A percentile compares a stretch with the other conserved stretches of the same genome.
Conservation (phyloP, 2,888 invertebrate genomes). For the Leptinotarsa peninsularis region DNA sequence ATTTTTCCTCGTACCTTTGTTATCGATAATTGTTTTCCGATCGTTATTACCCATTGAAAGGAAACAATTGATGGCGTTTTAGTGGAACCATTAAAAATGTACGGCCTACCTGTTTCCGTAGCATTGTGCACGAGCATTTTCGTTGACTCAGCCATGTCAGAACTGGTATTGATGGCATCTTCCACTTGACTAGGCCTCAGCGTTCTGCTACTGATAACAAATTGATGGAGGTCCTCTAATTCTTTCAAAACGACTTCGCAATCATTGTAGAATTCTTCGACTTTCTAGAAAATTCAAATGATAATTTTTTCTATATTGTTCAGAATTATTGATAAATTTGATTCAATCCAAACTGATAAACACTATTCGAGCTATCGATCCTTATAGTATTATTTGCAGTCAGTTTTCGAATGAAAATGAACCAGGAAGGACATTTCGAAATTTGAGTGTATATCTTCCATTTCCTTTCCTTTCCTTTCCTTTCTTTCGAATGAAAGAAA, state of each 20-base stretch:
- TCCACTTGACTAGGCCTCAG: conserved; percentile 71
- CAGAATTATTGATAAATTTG: too few relatives aligned
- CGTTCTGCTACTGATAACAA: conserved; percentile 70
- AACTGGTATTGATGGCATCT: conserved; percentile 69
- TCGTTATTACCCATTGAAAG: conserved; percentile 16
- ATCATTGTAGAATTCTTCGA: conserved; percentile 76
- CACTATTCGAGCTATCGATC: too few relatives aligned
- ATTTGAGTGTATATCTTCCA: too few relatives aligned
- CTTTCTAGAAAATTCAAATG: conserved; percentile 67
- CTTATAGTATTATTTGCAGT: too few relatives aligned
- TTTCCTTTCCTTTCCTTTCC: too few relatives aligned
- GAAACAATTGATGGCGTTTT: conserved; percentile 7
- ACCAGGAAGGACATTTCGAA: too few relatives aligned
- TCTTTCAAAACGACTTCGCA: conserved; percentile 71
- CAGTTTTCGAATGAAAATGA: too few relatives aligned
- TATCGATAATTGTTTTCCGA: conserved; percentile 7
- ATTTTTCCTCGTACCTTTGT: not conserved
- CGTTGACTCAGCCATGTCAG: conserved; percentile 69
- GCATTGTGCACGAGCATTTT: conserved; percentile 67
- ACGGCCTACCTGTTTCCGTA: conserved; percentile 67
- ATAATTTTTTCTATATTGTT: not conserved
- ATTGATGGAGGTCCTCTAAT: conserved; percentile 73
- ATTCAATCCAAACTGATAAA: too few relatives aligned
- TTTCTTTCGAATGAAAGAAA: too few relatives aligned
- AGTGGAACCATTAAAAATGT: conserved; percentile 15